A percentile compares a stretch with the other conserved stretches of the same genome.
These are phyloP conservation scores for Zaprionus taronus DNA, from an alignment of 1,140 invertebrate genomes.

Conservation along the genomic window DNA sequence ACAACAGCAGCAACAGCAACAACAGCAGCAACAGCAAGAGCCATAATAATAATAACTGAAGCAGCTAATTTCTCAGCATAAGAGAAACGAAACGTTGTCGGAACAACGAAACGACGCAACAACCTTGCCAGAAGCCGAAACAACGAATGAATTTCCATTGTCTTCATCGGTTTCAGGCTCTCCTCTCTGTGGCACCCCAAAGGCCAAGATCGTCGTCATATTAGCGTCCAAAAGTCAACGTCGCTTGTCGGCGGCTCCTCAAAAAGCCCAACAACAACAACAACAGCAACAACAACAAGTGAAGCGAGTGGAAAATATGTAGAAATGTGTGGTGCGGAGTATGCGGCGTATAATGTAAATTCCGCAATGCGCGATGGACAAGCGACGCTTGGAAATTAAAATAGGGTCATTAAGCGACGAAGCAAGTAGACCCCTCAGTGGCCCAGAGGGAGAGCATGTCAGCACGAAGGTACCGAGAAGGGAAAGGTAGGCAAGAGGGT, in stretches of 20 bases:
- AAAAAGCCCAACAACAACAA: conserved; percentile 58
- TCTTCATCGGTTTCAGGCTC: conserved; percentile 62
- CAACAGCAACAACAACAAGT: conserved; percentile 3
- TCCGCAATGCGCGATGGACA: conserved; percentile 80
- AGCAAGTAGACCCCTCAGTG: conserved; percentile 9
- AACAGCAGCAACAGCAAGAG: conserved; percentile 27
- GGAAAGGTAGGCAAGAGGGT: conserved; percentile 1
- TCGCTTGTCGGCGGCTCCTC: conserved; percentile 73
- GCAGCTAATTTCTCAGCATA: conserved; percentile 78
- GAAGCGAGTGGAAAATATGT: conserved; percentile 33
- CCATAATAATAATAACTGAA: conserved; percentile 76
- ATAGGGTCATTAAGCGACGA: conserved; percentile 77
- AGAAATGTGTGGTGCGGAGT: conserved; percentile 43
- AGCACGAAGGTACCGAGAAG: conserved; percentile 2
- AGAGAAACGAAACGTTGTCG: conserved; percentile 21
- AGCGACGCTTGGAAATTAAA: conserved; percentile 81
- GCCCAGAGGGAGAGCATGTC: conserved; percentile 11
- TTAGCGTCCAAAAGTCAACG: conserved; percentile 80
- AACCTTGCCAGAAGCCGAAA: conserved; percentile 73
- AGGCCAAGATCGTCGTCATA: conserved; percentile 82
- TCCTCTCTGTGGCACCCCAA: conserved; percentile 58
- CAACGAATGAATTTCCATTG: conserved; percentile 78
- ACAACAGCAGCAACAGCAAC: conserved; percentile 16
- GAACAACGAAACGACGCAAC: conserved; percentile 12
- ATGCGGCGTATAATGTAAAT: conserved; percentile 75